Evolutionary conservation across 2,888 invertebrate species (phyloP).

Genomic region (Frankliniella fusca): DNA sequence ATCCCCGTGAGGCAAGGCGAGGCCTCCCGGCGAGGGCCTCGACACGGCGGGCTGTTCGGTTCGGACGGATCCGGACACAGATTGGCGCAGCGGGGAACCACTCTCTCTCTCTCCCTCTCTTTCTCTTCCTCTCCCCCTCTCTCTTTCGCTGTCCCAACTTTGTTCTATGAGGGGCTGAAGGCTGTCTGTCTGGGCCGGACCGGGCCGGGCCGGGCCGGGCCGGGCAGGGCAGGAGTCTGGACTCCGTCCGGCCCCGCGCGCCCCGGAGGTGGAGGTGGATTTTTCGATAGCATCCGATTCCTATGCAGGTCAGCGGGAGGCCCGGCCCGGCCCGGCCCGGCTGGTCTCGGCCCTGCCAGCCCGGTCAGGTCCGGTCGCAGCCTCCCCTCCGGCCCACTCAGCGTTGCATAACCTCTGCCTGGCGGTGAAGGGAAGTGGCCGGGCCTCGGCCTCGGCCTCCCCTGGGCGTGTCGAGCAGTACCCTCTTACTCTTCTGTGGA

Average conservation of each 20-base stretch:
- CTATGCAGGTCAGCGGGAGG: too few species aligned
- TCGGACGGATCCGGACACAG: neutral
- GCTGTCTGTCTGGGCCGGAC: neutral
- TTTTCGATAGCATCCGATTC: too few species aligned
- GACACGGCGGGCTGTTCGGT: neutral
- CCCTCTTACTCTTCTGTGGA: too few species aligned
- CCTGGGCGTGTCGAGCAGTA: too few species aligned
- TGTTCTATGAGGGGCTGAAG: neutral
- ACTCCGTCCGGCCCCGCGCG: too few species aligned
- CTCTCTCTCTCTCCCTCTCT: slow-evolving; percentile 14
- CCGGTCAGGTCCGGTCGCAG: neutral
- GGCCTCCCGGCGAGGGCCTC: neutral
- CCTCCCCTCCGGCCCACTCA: neutral
- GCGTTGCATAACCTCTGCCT: too few species aligned
- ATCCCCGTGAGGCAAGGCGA: too few species aligned
- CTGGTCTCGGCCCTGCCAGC: neutral
- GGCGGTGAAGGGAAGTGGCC: too few species aligned
- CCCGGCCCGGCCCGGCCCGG: too few species aligned
- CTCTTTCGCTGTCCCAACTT: neutral
- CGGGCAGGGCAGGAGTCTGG: neutral
- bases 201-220: neutral
- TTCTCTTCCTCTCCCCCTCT: neutral
- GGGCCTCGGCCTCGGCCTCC: too few species aligned
- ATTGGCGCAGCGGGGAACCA: neutral
- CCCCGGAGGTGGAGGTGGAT: too few species aligned